A percentile compares a stretch with the other conserved stretches of the same genome.
These are phyloP conservation scores for Bettongia penicillata DNA, from an alignment of 2,113 vertebrate species.

Conservation along the genomic window DNA sequence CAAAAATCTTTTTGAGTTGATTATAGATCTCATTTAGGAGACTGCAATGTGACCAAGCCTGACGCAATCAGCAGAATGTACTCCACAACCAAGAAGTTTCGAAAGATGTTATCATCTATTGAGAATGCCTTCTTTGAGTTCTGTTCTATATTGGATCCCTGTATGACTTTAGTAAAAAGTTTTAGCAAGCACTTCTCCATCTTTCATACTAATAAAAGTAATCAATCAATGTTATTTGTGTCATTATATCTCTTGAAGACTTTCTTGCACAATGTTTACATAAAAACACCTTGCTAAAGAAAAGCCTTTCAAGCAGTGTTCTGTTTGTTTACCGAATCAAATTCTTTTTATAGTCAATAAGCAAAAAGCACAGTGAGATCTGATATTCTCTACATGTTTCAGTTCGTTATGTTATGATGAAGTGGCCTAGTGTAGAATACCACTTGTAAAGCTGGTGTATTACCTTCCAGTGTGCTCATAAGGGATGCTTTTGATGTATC, in stretches of 20 bases:
- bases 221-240: background rate
- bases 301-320: background rate
- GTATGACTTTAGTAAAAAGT: background rate
- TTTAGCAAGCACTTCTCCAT: background rate
- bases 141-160: background rate
- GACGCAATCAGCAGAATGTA: background rate
- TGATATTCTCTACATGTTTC: background rate
- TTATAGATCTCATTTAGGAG: background rate
- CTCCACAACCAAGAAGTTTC: background rate
- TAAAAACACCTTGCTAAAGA: background rate
- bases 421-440: background rate
- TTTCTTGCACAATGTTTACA: background rate
- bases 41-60: background rate
- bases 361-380: background rate
- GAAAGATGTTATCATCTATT: background rate
- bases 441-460: background rate
- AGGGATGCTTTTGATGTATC: background rate
- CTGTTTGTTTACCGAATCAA: background rate
- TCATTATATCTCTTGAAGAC: background rate
- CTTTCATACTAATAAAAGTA: background rate
- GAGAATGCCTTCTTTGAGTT: background rate
- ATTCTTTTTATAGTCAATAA: background rate
- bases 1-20: background rate
- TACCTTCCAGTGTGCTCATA: background rate
- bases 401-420: background rate